Percentiles rank a stretch among this genome's conserved stretches.
Conservation (phyloP, 2,888 invertebrate species). For the Andrena hattorfiana region DNA sequence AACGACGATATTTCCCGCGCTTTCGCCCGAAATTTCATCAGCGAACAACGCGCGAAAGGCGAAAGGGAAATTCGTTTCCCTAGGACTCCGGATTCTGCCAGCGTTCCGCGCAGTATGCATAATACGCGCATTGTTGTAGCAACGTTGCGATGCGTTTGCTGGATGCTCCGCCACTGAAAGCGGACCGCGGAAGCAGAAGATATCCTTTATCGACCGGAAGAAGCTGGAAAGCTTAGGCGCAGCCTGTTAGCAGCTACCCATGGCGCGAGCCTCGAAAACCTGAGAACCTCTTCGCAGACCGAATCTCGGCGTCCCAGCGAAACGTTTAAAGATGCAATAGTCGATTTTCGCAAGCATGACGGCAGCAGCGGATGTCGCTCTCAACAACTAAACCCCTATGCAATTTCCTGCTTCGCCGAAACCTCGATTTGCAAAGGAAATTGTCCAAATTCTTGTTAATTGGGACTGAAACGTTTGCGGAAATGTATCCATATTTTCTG, state of each 20-base stretch:
- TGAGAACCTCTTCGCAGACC: slow-evolving; percentile 1
- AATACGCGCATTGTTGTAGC: slow-evolving; percentile 31
- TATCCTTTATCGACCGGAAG: slow-evolving; percentile 58
- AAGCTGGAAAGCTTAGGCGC: slow-evolving; percentile 46
- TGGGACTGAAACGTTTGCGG: too few relatives aligned
- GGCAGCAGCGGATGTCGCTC: neutral
- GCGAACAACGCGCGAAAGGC: neutral
- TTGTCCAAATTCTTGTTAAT: neutral
- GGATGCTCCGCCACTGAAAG: slow-evolving; percentile 21
- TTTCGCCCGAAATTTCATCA: slow-evolving; percentile 21
- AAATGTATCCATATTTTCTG: too few relatives aligned
- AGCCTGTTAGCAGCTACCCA: slow-evolving; percentile 26
- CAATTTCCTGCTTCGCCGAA: neutral
- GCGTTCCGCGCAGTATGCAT: slow-evolving; percentile 1
- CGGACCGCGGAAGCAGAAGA: slow-evolving; percentile 39
- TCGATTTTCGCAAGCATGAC: neutral
- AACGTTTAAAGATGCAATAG: slow-evolving; percentile 8
- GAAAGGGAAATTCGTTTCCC: slow-evolving; percentile 4
- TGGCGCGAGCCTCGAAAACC: slow-evolving; percentile 14
- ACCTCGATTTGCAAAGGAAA: neutral
- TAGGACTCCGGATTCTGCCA: slow-evolving; percentile 1
- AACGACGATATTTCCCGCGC: neutral
- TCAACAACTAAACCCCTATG: neutral
- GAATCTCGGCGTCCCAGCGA: neutral
- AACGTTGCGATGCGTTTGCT: slow-evolving; percentile 23